phyloP scores from a whole-genome alignment of 2,888 invertebrate genomes.

The Rhagium mordax region DNA sequence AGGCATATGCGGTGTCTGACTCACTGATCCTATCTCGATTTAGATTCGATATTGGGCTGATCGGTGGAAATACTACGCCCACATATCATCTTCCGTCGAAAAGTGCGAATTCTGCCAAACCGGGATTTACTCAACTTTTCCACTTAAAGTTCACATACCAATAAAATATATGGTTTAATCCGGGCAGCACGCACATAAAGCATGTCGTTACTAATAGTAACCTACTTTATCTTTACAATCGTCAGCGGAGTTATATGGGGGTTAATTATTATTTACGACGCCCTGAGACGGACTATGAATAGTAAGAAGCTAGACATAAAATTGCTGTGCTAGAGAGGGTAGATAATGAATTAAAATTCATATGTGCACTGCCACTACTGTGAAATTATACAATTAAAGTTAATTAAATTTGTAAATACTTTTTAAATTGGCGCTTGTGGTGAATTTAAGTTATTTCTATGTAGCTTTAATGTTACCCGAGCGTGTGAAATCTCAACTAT shows the following conservation, averaged over 20 bases:
- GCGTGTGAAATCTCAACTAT: too few relatives aligned
- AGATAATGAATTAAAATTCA: background rate
- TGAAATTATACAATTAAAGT: too few relatives aligned
- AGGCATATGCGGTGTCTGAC: conserved; percentile 50
- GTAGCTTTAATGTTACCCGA: too few relatives aligned
- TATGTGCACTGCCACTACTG: too few relatives aligned
- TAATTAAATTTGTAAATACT: too few relatives aligned
- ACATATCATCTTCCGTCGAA: conserved; percentile 18
- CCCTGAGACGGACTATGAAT: background rate
- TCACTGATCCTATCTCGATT: conserved; percentile 38
- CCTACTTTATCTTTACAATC: background rate
- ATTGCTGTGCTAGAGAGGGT: background rate
- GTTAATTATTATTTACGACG: conserved; percentile 5
- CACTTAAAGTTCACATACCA: conserved; percentile 13
- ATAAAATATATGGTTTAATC: background rate
- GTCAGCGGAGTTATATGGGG: background rate
- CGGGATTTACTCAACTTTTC: conserved; percentile 19
- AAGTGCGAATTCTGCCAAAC: conserved; percentile 15
- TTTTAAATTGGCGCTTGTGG: too few relatives aligned
- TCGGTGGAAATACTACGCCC: conserved; percentile 6
- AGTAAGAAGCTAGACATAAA: background rate
- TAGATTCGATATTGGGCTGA: conserved; percentile 10
- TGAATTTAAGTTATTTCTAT: too few relatives aligned
- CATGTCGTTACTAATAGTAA: background rate
- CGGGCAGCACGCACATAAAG: background rate